Percentiles rank a stretch among this genome's conserved stretches.
Conservation (phyloP, 2,888 invertebrate species). For the Rhagium mordax region DNA sequence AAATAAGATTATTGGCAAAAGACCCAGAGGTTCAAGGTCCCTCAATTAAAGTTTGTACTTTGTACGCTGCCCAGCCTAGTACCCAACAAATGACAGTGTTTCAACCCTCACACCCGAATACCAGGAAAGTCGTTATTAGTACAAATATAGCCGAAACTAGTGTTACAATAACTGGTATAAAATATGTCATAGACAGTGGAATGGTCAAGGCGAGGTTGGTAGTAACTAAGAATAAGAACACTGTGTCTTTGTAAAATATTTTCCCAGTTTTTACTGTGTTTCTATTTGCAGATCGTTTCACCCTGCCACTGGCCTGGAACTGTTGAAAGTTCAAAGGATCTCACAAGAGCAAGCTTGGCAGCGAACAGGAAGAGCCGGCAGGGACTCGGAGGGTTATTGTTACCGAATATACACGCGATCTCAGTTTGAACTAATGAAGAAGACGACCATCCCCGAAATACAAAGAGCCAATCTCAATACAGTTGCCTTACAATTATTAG, state of each 20-base stretch:
- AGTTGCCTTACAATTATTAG: conserved; percentile 75
- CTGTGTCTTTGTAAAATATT: no score
- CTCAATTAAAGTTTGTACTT: conserved; percentile 83
- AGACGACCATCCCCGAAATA: conserved; percentile 90
- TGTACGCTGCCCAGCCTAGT: conserved; percentile 93
- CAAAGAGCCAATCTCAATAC: conserved; percentile 82
- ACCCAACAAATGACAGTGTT: conserved; percentile 92
- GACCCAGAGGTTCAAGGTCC: conserved; percentile 77
- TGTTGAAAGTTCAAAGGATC: conserved; percentile 84
- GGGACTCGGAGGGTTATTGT: conserved; percentile 88
- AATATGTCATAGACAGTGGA: conserved; percentile 93
- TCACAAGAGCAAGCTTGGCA: conserved; percentile 96
- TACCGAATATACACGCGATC: conserved; percentile 88
- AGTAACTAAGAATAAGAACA: neutral
- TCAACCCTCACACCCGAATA: conserved; percentile 79
- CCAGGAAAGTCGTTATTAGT: conserved; percentile 92
- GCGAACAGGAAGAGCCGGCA: conserved; percentile 92
- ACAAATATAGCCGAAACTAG: conserved; percentile 99
- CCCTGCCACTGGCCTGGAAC: conserved; percentile 86
- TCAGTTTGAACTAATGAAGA: conserved; percentile 82
- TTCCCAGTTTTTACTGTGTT: no score
- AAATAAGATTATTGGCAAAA: conserved; percentile 81
- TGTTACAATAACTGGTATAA: conserved; percentile 93
- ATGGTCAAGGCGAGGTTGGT: conserved; percentile 88
- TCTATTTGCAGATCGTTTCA: conserved; percentile 75